Evolutionary conservation across 2,888 invertebrate species (phyloP).

Genomic region (Volucella bombylans): DNA sequence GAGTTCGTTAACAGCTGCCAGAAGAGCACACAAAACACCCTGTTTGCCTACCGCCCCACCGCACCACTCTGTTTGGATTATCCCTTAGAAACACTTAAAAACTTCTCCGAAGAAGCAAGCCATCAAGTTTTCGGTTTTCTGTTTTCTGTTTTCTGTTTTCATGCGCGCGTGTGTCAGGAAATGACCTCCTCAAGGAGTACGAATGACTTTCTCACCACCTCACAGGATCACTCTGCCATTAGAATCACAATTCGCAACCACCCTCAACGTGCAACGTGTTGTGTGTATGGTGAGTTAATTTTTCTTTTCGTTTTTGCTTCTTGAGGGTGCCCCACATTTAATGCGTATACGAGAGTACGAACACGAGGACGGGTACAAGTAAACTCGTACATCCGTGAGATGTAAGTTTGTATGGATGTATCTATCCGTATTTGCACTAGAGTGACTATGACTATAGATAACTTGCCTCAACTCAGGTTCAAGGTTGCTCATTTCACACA

Average conservation of each 20-base stretch:
- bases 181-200: conserved; percentile 31
- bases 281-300: not conserved
- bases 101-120: conserved; percentile 32
- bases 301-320: not conserved
- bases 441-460: conserved; percentile 12
- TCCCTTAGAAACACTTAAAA: conserved; percentile 50
- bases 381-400: not conserved
- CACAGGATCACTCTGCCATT: conserved; percentile 13
- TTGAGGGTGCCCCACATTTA: conserved; percentile 1
- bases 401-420: conserved; percentile 14
- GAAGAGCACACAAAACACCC: conserved; percentile 19
- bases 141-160: conserved; percentile 2
- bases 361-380: too few species aligned
- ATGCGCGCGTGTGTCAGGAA: conserved; percentile 43
- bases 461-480: conserved; percentile 53
- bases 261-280: conserved; percentile 16
- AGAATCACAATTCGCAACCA: conserved; percentile 16
- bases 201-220: conserved; percentile 44
- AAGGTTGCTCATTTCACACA: conserved; percentile 54
- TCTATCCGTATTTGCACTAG: conserved; percentile 24
- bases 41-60: not conserved
- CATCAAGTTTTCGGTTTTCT: conserved; percentile 18
- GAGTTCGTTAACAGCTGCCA: not conserved
- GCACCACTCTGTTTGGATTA: conserved; percentile 25
- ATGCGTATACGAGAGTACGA: conserved; percentile 17